Evolutionary conservation across 2,888 invertebrate species (phyloP).

Genomic region (Tenodera sinensis): DNA sequence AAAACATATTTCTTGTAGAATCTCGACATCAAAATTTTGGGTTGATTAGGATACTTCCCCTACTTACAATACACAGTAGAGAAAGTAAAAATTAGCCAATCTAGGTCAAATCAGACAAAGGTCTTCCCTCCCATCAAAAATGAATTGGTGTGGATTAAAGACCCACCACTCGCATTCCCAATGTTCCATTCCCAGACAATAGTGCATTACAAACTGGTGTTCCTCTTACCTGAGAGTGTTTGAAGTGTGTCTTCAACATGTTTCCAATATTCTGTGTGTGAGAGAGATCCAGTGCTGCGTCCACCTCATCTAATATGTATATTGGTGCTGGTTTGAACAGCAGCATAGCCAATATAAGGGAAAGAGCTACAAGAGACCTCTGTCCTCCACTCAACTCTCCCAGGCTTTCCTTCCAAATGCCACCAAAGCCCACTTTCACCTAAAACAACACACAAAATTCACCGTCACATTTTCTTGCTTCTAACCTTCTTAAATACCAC

Average conservation of each 20-base stretch:
- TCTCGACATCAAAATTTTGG: no score
- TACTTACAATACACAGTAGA: no score
- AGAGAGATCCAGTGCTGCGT: constrained; percentile 94
- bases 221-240: constrained; percentile 70
- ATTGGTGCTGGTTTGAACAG: constrained; percentile 97
- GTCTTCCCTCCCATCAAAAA: no score
- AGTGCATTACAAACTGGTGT: no score
- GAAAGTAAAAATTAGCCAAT: no score
- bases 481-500: no score
- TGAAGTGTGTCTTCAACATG: constrained; percentile 89
- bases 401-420: constrained; percentile 93
- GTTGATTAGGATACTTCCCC: no score
- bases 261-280: constrained; percentile 98
- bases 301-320: constrained; percentile 98
- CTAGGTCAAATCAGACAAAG: no score
- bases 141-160: no score
- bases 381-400: constrained; percentile 96
- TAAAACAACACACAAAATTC: constrained; percentile 33
- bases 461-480: neutral
- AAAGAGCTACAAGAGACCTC: constrained; percentile 91
- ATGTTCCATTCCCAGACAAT: no score
- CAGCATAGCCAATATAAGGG: constrained; percentile 92
- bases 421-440: constrained; percentile 86
- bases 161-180: no score
- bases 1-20: no score